phyloP scores from a whole-genome alignment of 2,113 vertebrate genomes.

The Pan paniscus region DNA sequence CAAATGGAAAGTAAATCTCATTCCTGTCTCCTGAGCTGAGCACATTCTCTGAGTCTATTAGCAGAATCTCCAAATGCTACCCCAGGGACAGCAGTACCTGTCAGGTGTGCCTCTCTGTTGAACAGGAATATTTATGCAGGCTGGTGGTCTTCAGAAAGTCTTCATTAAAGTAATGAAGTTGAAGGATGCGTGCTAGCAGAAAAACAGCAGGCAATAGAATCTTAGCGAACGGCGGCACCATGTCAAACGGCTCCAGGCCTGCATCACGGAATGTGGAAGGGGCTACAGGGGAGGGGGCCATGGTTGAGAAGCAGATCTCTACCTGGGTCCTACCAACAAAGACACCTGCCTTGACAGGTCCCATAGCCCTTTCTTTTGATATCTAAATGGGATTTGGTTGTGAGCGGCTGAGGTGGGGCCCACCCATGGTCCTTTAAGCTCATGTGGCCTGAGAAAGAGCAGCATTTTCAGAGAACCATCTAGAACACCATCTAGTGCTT shows the following conservation, averaged over 20 bases:
- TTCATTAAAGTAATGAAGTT: constrained; percentile 86
- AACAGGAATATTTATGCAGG: constrained; percentile 80
- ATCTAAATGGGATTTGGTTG: background rate
- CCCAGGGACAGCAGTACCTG: background rate
- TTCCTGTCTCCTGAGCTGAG: background rate
- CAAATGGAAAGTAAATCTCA: background rate
- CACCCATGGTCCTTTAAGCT: background rate
- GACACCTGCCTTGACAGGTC: background rate
- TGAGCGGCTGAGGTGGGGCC: background rate
- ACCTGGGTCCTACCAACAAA: background rate
- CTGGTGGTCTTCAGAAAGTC: constrained; percentile 86
- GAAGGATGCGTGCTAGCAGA: constrained; percentile 86
- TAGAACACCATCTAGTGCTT: rapidly evolving
- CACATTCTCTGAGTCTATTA: background rate
- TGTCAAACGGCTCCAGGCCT: constrained; percentile 84
- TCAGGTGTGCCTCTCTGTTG: constrained; percentile 36
- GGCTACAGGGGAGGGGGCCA: background rate
- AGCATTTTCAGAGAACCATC: background rate
- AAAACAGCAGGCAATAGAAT: constrained; percentile 85
- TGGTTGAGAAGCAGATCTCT: rapidly evolving
- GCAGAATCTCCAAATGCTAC: background rate
- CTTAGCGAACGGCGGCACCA: constrained; percentile 82
- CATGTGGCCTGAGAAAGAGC: background rate
- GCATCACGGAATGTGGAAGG: constrained; percentile 83
- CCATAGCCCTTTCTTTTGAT: background rate